Percentiles rank a stretch among this genome's conserved stretches.
These are phyloP conservation scores for Drosophila ambigua DNA, from an alignment of 1,140 invertebrate genomes.

Conservation along the genomic window DNA sequence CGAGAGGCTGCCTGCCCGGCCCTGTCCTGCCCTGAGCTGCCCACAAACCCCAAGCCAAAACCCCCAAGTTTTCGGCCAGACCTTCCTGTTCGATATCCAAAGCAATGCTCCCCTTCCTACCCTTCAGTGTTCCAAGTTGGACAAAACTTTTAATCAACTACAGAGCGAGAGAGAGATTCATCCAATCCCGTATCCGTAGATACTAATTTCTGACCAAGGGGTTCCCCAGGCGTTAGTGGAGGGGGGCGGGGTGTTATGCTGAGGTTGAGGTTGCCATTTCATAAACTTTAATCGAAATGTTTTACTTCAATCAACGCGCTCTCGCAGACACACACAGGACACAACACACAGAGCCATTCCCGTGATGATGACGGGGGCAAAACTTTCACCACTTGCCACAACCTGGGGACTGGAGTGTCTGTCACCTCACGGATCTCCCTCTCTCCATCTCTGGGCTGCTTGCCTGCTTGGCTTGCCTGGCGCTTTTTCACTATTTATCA, in stretches of 20 bases:
- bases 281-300: constrained; percentile 83
- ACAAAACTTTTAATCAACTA: constrained; percentile 76
- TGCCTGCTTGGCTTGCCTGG: constrained; percentile 62
- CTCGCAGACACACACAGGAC: constrained; percentile 21
- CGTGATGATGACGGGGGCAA: constrained; percentile 38
- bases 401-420: constrained; percentile 44
- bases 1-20: not conserved
- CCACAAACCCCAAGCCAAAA: constrained; percentile 2
- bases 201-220: constrained; percentile 61
- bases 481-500: constrained; percentile 82
- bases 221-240: constrained; percentile 5
- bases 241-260: constrained; percentile 1
- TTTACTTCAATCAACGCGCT: constrained; percentile 74
- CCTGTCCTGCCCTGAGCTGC: not conserved
- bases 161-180: constrained; percentile 34
- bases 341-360: not conserved
- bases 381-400: constrained; percentile 77
- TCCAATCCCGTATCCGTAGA: constrained; percentile 15
- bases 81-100: constrained; percentile 71
- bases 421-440: constrained; percentile 35
- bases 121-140: constrained; percentile 48
- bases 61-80: constrained; percentile 25
- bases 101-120: not conserved
- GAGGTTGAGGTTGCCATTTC: constrained; percentile 64
- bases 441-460: constrained; percentile 28